Evolutionary conservation across 2,888 invertebrate species (phyloP), one percentile per base, ranked within the genome.

Genomic region (Spodoptera exigua): DNA sequence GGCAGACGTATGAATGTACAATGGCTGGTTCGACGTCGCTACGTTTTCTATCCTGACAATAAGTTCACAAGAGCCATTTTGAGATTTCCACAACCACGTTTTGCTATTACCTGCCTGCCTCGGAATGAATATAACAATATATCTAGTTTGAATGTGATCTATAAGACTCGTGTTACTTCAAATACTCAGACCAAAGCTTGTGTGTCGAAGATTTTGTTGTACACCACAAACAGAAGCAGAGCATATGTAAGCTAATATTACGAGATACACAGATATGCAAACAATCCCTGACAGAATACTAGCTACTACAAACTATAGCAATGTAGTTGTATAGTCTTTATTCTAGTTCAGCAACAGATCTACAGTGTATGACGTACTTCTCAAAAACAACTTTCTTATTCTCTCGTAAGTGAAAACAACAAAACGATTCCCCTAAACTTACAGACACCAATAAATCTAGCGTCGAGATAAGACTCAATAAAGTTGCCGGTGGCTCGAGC

Each of bases 381-480:
- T 61, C 47, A 70, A 70, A 65, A 63, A 61, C 57, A 61, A 74
- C 62, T 69, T 61, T 69, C 66, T 73, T 74, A 73, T 73, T 71
- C 58, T 57, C 58, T 57, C 58, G 58, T 76, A 81, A 83, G 79
- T 80, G 82, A 84, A 86, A 83, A 87, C 78, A 85, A 86, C 81
- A 83, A 84, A 87, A 85, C 79, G 78, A 81, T 84, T 81, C 80
- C 83, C 83, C 81, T 78, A 84, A 89, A 88, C 80, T 84, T 83
- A 85, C 82, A 79, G 79, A 76, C 81, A 71, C 83, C 89, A 84
- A 91, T 91, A 92, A 92, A 91, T 91, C 89, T 85, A 84, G 83
- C 78, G 81, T 70, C 81, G 80, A 86, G 88, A 89, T 88, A 88
- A 89, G 88, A 88, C 90, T 91, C 90, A 90, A 91, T 89, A 91